These are phyloP conservation scores for Hoplodrina ambigua DNA, from an alignment of 2,888 invertebrate genomes.

Conservation along the genomic window DNA sequence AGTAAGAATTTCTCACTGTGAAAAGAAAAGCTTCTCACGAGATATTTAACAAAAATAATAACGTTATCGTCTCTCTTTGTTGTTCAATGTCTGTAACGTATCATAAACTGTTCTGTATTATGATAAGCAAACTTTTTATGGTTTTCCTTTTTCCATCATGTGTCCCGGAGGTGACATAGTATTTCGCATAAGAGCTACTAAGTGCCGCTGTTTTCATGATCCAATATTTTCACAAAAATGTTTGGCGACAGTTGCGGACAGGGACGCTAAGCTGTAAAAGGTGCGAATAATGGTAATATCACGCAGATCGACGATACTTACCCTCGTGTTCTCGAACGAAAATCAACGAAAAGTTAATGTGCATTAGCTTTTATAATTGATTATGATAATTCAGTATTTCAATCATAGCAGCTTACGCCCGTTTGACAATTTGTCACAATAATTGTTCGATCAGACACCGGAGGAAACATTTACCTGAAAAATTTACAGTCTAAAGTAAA, in stretches of 20 bases:
- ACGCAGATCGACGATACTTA: not conserved
- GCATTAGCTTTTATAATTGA: not conserved
- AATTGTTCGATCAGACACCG: no score
- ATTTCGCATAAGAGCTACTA: not conserved
- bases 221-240: not conserved
- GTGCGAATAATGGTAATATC: not conserved
- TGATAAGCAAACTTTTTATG: conserved; percentile 6
- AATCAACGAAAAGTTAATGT: not conserved
- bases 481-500: no score
- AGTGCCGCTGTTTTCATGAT: not conserved
- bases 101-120: conserved; percentile 5
- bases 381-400: no score
- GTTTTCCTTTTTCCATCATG: not conserved
- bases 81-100: conserved; percentile 5
- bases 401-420: no score
- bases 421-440: no score
- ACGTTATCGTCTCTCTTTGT: conserved; percentile 4
- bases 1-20: not conserved
- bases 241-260: not conserved
- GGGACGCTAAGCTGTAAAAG: not conserved
- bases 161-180: not conserved
- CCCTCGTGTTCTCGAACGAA: not conserved
- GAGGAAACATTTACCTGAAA: no score
- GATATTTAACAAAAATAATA: conserved; percentile 1
- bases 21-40: not conserved